Evolutionary conservation across 1,140 invertebrate genomes (phyloP), one percentile per base, ranked within the genome.

Genomic region (Drosophila azteca): DNA sequence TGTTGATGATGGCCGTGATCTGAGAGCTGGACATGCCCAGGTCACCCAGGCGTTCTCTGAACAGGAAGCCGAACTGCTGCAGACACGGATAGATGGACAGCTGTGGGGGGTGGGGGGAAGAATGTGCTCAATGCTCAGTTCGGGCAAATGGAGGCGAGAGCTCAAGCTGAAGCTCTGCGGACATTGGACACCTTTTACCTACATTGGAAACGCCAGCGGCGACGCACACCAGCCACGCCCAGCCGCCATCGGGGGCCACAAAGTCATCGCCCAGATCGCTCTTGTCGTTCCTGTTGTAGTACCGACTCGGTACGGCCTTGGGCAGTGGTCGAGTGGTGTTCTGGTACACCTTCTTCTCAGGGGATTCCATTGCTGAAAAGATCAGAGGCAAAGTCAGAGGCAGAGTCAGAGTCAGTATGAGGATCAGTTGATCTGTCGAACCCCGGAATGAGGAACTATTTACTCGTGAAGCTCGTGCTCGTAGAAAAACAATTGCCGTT

Each of bases 11-110:
- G 6, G 94, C 94, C 2, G 95, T 94, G 6, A 93, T 94, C 91
- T 95, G 91, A 1, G 94, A 93, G 55, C 93, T 93, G 68, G 89
- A 93, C 70, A 95, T 93, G 43, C 93, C 93, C 26, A 95, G 77
- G 3, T 92, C 76, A 1, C 83, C 57, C 35, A 95, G 93, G 71
- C 93, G 93, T 50, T 94, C 93, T 22, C 93, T 93, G 78, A 95
- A 95, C 43, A 95, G 90, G 24, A 95, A 92, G 1, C 94, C 95
- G 66, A 95, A 95, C 64, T 94, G 94, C 85, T 95, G 95, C 41
- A 95, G 84, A 54, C 94, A 92, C 5, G 94, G 93, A 69, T 95
- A 92, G 6, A 93, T 92, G 54, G 93, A 94, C 3, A 95, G 90
- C 95, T 95, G 79, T 13, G 54, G 75, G 4, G 13, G 24, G 17